Base-by-base conservation (phyloP, 1,140 invertebrate species). In the Drosophila rhopaloa region DNA sequence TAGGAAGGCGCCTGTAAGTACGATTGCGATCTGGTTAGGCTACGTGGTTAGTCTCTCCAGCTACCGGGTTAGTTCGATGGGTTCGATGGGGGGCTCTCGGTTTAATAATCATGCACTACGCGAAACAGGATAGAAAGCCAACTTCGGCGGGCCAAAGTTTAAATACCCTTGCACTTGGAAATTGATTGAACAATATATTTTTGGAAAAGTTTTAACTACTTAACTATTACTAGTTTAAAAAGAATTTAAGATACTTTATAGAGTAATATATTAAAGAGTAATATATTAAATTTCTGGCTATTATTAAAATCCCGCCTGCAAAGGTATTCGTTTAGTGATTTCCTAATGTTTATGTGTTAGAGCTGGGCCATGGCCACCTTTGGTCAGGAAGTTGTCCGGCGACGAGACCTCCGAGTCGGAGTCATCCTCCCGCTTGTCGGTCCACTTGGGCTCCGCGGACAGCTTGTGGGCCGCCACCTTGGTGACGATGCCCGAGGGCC, bases 1-100 rank as follows among this genome's bases (percentile, higher is more conserved):
- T 46, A 97, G 94, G 92, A 97, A 97, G n/a, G 96, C 96, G 43
- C 95, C 95, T 92, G 76, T 57, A 91, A 83, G 77, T 74, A 43
- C 32, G 57, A 57, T 37, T 46, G 27, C 16, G 53, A 24, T 72
- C 16, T 19, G 41, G 57, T 78, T 77, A 78, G 41, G 16, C 58
- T 54, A 67, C 54, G 37, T 53, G 41, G 63, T 70, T 68, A 56
- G 43, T 56, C 4, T 16, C 50, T 53, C 32, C 50, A 37, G 1
- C 35, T 47, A 63, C 38, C 13, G 8, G 19, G 13, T 48, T 32
- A 65, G 24, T 24, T 14, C 1, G 13, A 29, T 14, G 43, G 14
- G 13, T 48, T 27, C 1, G 4, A 29, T 24, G 5, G 13, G 13
- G 0, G 9, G 3, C 24, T 13, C n/a, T n/a, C 6, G 5, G 5